Base-by-base conservation (phyloP, 1,140 invertebrate genomes). In the Zaprionus tsacasi region DNA sequence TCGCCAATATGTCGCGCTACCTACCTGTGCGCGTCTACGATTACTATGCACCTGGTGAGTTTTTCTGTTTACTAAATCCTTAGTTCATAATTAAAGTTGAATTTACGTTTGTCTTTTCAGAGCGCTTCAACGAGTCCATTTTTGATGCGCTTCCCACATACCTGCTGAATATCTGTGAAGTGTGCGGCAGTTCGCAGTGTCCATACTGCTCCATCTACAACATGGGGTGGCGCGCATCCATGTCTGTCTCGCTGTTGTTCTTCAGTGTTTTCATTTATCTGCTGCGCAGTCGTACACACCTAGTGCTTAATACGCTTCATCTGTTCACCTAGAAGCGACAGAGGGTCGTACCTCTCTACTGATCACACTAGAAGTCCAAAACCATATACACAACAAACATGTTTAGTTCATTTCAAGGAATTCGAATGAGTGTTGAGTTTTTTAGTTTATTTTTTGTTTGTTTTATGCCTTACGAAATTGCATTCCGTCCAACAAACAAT, bases 171-270 rank as follows among this genome's bases (percentile, higher is more conserved):
- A 98, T 99, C 76, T 99, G 98, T 91, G 97, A 99, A 91, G 98
- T 99, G n/a, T 99, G 98, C 92, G 98, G 98, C 36, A 99, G 98
- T 21, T 99, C 97, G 52, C 98, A 99, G 92, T 99, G 98, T 93
- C 98, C 98, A 0, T 99, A 99, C 92, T 99, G 98, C 93, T 96
- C 97, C 27, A 97, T 98, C 77, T 98, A 97, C 93, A 98, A 97
- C 82, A 92, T 94, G 40, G 96, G 95, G 21, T 85, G 87, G 79
- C 91, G 86, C 13, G 65, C 85, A 7, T 90, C 82, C 54, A 80
- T 92, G 85, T 91, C 91, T 17, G 48, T 92, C 45, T 87, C 91
- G 30, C 76, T 92, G 60, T 35, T 92, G 15, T 89, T 92, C 70
- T 92, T 92, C 55, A 92, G 91, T 56, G 82, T 92, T 5, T 92